A percentile compares a stretch with the other conserved stretches of the same genome.
phyloP scores from a whole-genome alignment of 2,888 invertebrate genomes.

The Malachius bipustulatus region DNA sequence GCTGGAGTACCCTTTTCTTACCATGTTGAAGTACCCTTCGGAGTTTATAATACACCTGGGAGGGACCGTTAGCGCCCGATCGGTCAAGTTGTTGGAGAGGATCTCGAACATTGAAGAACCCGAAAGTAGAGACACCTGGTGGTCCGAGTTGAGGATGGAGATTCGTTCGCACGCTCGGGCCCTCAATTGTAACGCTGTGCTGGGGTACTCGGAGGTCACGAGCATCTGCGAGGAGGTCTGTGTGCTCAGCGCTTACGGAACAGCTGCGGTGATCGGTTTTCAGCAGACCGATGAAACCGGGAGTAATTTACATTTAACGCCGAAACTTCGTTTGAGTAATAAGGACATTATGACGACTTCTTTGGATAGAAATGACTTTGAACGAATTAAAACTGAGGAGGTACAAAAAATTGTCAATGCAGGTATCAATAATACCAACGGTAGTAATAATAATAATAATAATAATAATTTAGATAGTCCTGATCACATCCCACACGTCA shows the following conservation, averaged over 20 bases:
- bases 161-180: slow-evolving; percentile 87
- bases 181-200: slow-evolving; percentile 84
- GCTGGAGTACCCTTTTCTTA: slow-evolving; percentile 92
- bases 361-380: slow-evolving; percentile 41
- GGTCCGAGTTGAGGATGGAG: slow-evolving; percentile 93
- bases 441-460: too few relatives aligned
- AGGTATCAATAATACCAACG: too few relatives aligned
- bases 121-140: slow-evolving; percentile 88
- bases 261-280: slow-evolving; percentile 73
- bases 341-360: slow-evolving; percentile 40
- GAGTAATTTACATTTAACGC: slow-evolving; percentile 23
- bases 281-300: slow-evolving; percentile 34
- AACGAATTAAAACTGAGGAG: slow-evolving; percentile 32
- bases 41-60: slow-evolving; percentile 81
- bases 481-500: slow-evolving; percentile 24
- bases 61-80: slow-evolving; percentile 74
- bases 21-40: slow-evolving; percentile 79
- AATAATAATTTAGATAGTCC: slow-evolving; percentile 27
- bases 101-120: slow-evolving; percentile 80
- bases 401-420: too few relatives aligned
- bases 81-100: slow-evolving; percentile 69
- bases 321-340: slow-evolving; percentile 20
- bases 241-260: slow-evolving; percentile 85
- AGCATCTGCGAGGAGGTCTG: slow-evolving; percentile 94
- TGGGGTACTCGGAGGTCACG: slow-evolving; percentile 87